phyloP scores from a whole-genome alignment of 2,888 invertebrate genomes.

The Eilema depressum region DNA sequence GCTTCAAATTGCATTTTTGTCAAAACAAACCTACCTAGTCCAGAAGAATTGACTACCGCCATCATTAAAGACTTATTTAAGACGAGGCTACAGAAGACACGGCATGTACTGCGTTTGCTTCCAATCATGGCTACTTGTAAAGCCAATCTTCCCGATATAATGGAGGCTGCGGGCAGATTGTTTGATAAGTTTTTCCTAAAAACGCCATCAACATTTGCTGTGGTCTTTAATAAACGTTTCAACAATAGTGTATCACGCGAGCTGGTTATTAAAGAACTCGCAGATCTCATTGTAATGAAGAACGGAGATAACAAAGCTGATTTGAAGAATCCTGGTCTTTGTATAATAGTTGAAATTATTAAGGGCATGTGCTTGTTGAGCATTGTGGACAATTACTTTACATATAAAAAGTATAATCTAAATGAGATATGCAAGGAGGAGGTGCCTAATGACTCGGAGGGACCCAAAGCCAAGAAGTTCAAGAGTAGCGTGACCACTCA shows the following conservation, averaged over 20 bases:
- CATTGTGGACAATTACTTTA: constrained; percentile 92
- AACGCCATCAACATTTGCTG: constrained; percentile 90
- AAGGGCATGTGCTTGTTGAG: constrained; percentile 93
- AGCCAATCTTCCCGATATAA: constrained; percentile 92
- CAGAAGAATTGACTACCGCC: constrained; percentile 89
- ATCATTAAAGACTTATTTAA: constrained; percentile 91
- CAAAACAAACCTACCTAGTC: constrained; percentile 91
- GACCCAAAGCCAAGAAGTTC: constrained; percentile 78
- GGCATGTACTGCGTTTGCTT: constrained; percentile 92
- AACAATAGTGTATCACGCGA: constrained; percentile 91
- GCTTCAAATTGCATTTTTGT: constrained; percentile 96
- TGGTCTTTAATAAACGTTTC: constrained; percentile 92
- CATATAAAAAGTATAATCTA: constrained; percentile 94
- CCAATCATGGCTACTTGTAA: constrained; percentile 94
- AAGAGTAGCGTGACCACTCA: constrained; percentile 65
- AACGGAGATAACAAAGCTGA: constrained; percentile 92
- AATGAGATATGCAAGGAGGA: constrained; percentile 87
- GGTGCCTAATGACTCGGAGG: constrained; percentile 71
- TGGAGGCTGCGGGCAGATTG: constrained; percentile 88
- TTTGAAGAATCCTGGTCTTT: constrained; percentile 91
- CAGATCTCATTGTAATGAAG: constrained; percentile 89
- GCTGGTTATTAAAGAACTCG: constrained; percentile 91
- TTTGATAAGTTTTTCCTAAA: constrained; percentile 92
- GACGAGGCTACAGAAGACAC: constrained; percentile 90
- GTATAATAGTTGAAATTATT: constrained; percentile 94